These are phyloP conservation scores for Tragopan temminckii DNA, from an alignment of 2,797 vertebrate genomes.

Conservation along the genomic window DNA sequence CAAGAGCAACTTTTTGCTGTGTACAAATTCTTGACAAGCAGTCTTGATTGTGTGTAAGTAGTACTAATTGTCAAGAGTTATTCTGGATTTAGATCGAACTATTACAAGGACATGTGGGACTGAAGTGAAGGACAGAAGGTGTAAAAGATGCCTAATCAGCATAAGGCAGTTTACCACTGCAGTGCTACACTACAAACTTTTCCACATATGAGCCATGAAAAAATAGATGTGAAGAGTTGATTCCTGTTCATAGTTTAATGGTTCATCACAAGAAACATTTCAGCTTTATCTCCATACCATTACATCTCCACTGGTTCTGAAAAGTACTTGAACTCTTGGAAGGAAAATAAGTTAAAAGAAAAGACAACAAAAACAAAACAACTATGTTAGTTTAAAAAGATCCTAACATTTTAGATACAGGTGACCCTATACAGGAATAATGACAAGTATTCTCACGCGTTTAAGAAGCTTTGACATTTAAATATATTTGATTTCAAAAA, in stretches of 20 bases:
- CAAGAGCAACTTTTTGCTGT: neutral
- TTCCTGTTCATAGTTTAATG: neutral
- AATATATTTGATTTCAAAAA: neutral
- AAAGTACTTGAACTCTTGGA: neutral
- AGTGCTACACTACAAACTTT: neutral
- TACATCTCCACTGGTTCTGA: neutral
- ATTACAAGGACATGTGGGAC: neutral
- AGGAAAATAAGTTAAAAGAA: neutral
- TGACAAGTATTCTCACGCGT: neutral
- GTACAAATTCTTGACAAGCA: neutral
- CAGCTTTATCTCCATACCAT: neutral
- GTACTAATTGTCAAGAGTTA: neutral
- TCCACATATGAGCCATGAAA: neutral
- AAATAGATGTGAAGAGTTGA: neutral
- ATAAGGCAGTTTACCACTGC: neutral
- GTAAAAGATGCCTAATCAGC: neutral
- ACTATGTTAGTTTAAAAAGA: neutral
- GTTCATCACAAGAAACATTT: neutral
- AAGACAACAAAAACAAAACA: neutral
- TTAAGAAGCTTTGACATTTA: neutral
- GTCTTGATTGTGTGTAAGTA: neutral
- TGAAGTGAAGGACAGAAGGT: neutral
- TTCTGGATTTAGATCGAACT: neutral
- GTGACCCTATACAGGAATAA: neutral
- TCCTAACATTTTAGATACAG: neutral